A percentile compares a stretch with the other conserved stretches of the same genome.
These are phyloP conservation scores for Oligia strigilis DNA, from an alignment of 2,888 invertebrate genomes.

Conservation along the genomic window DNA sequence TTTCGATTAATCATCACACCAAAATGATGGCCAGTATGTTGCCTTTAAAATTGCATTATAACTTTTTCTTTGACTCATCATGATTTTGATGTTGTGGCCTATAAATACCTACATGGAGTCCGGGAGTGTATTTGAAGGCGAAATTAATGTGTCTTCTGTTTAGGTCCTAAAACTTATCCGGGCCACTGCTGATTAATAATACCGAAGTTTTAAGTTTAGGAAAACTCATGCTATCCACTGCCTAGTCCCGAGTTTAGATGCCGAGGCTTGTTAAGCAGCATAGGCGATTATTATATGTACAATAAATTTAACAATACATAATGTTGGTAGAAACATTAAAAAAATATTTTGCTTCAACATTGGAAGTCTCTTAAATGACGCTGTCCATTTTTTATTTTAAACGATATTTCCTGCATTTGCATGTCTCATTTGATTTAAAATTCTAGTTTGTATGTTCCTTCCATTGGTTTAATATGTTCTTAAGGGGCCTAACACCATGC, in stretches of 20 bases:
- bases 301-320: neutral
- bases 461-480: neutral
- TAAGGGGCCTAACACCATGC: neutral
- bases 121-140: neutral
- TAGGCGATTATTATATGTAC: neutral
- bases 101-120: neutral
- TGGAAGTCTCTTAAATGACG: neutral
- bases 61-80: neutral
- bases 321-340: too few species aligned
- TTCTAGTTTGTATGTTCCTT: neutral
- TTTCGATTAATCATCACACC: neutral
- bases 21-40: neutral
- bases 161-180: neutral
- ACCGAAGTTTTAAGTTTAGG: neutral
- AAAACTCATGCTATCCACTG: slow-evolving; percentile 11
- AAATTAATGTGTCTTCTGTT: neutral
- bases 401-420: neutral
- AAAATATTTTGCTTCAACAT: neutral
- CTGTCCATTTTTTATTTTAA: neutral
- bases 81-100: neutral
- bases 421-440: neutral
- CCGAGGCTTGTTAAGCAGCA: neutral
- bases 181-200: neutral
- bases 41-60: neutral
- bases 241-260: slow-evolving; percentile 6